Evolutionary conservation across 2,797 vertebrate genomes (phyloP).

Genomic region (Peromyscus attwateri): DNA sequence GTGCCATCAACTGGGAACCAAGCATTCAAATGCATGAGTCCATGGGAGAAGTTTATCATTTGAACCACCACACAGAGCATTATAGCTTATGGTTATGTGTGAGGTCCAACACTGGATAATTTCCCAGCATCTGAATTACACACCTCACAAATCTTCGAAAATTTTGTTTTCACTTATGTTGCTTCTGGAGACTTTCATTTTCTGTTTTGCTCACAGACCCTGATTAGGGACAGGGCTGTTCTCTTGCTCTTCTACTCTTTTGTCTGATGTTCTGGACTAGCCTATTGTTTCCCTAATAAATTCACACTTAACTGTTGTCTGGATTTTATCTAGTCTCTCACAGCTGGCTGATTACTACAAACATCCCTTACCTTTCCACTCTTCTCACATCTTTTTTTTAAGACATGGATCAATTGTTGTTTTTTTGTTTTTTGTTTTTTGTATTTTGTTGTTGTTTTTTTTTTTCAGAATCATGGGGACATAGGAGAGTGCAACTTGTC

Average conservation of each 20-base stretch:
- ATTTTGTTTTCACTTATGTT: background rate
- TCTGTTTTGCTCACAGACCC: background rate
- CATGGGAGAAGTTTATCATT: background rate
- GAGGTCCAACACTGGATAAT: background rate
- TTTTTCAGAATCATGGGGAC: background rate
- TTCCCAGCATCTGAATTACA: background rate
- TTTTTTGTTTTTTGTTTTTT: background rate
- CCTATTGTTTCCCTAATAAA: background rate
- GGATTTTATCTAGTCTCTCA: background rate
- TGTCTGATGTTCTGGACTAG: background rate
- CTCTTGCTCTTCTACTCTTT: background rate
- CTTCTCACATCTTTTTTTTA: background rate
- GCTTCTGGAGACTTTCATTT: background rate
- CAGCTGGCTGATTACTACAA: background rate
- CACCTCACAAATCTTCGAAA: background rate
- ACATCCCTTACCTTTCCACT: background rate
- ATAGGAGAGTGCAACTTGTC: background rate
- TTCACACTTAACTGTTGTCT: background rate
- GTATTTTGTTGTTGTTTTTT: too few relatives aligned
- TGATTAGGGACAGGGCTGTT: background rate
- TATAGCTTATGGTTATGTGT: background rate
- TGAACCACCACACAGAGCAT: background rate
- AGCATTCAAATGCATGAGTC: background rate
- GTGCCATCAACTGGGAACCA: background rate
- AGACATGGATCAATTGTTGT: background rate